A percentile compares a stretch with the other conserved stretches of the same genome.
phyloP scores from a whole-genome alignment of 2,797 vertebrate genomes.

The Pempheris klunzingeri region DNA sequence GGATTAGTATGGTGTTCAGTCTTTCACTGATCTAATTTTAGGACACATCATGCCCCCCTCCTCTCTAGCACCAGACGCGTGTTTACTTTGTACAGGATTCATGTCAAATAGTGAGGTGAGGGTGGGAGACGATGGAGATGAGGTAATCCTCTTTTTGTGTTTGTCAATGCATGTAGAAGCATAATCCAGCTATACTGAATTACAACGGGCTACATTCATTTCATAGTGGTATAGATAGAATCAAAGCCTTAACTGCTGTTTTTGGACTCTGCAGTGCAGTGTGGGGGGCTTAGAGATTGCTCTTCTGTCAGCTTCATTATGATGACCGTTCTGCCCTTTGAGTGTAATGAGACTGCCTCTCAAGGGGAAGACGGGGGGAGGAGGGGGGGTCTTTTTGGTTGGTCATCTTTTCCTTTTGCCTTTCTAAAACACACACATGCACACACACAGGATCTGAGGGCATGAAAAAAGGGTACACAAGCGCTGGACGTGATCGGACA shows the following conservation, averaged over 20 bases:
- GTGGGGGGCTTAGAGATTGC: slow-evolving; percentile 61
- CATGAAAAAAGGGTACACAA: slow-evolving; percentile 51
- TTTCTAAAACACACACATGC: slow-evolving; percentile 48
- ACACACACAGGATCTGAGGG: slow-evolving; percentile 47
- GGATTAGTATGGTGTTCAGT: slow-evolving; percentile 75
- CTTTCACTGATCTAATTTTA: slow-evolving; percentile 82
- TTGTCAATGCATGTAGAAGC: slow-evolving; percentile 61
- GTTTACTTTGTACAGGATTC: slow-evolving; percentile 78
- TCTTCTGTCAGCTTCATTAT: slow-evolving; percentile 80
- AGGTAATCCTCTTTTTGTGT: slow-evolving; percentile 82
- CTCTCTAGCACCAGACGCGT: slow-evolving; percentile 44
- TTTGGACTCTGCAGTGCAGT: slow-evolving; percentile 68
- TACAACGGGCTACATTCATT: slow-evolving; percentile 59
- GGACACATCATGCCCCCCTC: slow-evolving; percentile 58
- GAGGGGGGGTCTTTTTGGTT: slow-evolving; percentile 37
- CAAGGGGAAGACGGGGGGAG: slow-evolving; percentile 1
- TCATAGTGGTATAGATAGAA: slow-evolving; percentile 54
- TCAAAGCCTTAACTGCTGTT: slow-evolving; percentile 67
- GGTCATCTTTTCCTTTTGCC: slow-evolving; percentile 62
- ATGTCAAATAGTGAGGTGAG: slow-evolving; percentile 79
- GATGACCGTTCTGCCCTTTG: slow-evolving; percentile 84
- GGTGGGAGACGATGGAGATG: slow-evolving; percentile 69
- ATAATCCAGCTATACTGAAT: slow-evolving; percentile 76
- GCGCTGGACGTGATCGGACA: slow-evolving; percentile 66
- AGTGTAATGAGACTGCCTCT: slow-evolving; percentile 80